Evolutionary conservation across 2,797 vertebrate genomes (phyloP).

Genomic region (Sorex maritimensis): DNA sequence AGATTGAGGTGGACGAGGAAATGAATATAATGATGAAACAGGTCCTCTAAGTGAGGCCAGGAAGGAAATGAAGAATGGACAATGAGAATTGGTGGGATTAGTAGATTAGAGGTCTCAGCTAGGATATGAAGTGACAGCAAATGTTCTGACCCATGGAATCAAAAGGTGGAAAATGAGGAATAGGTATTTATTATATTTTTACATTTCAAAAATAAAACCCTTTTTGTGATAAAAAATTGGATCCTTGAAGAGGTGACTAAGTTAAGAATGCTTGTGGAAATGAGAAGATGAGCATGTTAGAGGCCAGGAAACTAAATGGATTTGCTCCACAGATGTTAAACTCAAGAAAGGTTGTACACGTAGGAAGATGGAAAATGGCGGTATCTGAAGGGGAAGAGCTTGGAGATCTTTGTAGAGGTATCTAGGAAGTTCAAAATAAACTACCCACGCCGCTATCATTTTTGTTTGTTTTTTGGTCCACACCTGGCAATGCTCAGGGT

Average conservation of each 20-base stretch:
- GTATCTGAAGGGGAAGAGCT: constrained; percentile 34
- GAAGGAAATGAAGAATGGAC: constrained; percentile 45
- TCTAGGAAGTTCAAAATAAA: constrained; percentile 31
- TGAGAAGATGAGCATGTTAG: constrained; percentile 38
- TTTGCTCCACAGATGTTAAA: not conserved
- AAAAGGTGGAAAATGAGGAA: not conserved
- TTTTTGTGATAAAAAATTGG: not conserved
- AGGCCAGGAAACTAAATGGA: not conserved
- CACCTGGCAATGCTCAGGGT: no score
- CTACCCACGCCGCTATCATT: not conserved
- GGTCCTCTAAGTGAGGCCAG: not conserved
- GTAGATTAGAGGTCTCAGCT: not conserved
- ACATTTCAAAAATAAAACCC: not conserved
- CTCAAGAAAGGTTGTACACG: constrained; percentile 11
- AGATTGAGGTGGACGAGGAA: constrained; percentile 5
- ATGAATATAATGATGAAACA: constrained; percentile 11
- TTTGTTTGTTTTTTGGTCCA: no score
- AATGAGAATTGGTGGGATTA: not conserved
- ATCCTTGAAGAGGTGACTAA: not conserved
- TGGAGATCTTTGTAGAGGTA: not conserved
- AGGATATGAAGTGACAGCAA: constrained; percentile 20
- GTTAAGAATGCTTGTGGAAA: constrained; percentile 1
- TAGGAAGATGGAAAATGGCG: not conserved
- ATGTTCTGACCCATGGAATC: not conserved
- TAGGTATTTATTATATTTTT: not conserved